A percentile compares a stretch with the other conserved stretches of the same genome.
Conservation (phyloP, 2,888 invertebrate species). For the Seladonia tumulorum region DNA sequence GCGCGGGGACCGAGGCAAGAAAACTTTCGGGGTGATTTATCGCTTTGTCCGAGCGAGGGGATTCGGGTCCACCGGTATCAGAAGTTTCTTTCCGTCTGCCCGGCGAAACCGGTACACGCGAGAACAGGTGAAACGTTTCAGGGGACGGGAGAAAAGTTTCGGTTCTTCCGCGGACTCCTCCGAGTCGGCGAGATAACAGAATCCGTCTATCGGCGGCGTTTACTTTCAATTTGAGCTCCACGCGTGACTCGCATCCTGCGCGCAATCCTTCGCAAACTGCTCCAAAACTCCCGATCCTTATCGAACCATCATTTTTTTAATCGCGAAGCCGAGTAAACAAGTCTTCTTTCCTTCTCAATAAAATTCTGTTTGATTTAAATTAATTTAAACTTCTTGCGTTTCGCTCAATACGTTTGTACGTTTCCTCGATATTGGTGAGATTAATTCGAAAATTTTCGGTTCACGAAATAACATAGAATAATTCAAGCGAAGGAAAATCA, state of each 20-base stretch:
- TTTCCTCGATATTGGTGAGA: too few relatives aligned
- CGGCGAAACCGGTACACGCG: neutral
- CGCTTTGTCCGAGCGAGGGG: conserved; percentile 45
- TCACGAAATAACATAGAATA: too few relatives aligned
- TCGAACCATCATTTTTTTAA: neutral
- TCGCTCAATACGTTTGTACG: too few relatives aligned
- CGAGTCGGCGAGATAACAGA: neutral
- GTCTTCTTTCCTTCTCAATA: too few relatives aligned
- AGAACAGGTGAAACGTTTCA: conserved; percentile 6
- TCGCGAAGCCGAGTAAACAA: neutral
- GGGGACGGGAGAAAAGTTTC: neutral
- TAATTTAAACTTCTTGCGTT: too few relatives aligned
- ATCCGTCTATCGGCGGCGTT: conserved; percentile 3
- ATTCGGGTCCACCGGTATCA: conserved; percentile 40
- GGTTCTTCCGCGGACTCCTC: neutral
- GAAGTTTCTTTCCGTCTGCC: conserved; percentile 51
- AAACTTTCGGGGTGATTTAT: conserved; percentile 63
- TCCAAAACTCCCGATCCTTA: neutral
- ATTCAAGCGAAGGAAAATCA: neutral
- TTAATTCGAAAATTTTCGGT: too few relatives aligned
- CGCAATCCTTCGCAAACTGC: neutral
- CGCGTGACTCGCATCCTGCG: neutral
- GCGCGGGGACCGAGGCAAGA: conserved; percentile 36
- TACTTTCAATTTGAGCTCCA: conserved; percentile 7
- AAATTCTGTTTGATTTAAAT: too few relatives aligned